Conservation (phyloP, 2,113 vertebrate genomes). For the Zapus hudsonius region DNA sequence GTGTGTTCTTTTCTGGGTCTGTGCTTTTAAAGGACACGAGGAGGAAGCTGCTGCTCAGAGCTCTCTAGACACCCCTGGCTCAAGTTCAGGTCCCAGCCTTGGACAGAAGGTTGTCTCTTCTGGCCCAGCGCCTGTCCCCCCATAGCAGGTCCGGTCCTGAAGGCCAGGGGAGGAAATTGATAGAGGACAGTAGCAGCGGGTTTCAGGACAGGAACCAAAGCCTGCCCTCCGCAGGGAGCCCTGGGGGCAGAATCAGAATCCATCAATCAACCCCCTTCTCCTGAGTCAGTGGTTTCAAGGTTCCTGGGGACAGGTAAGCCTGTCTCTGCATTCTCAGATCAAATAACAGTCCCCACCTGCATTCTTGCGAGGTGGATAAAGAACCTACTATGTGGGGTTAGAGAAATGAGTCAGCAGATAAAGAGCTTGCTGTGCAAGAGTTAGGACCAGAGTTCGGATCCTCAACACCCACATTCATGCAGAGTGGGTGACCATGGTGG, state of each 20-base stretch:
- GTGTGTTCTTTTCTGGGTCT: not conserved
- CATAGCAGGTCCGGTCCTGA: not conserved
- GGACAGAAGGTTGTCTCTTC: constrained; percentile 52
- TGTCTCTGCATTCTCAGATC: not conserved
- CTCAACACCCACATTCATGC: too few species aligned
- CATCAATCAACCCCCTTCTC: too few species aligned
- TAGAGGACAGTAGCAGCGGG: not conserved
- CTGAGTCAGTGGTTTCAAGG: too few species aligned
- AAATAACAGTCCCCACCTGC: not conserved
- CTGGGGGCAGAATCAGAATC: not conserved
- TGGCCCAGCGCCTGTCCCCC: not conserved
- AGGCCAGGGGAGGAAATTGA: not conserved
- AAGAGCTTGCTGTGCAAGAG: too few species aligned
- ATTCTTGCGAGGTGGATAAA: not conserved
- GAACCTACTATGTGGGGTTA: too few species aligned
- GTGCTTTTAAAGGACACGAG: not conserved
- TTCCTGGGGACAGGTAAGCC: not conserved
- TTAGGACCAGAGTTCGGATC: too few species aligned
- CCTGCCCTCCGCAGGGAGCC: not conserved
- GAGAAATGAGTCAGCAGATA: too few species aligned
- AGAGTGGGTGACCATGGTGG: too few species aligned
- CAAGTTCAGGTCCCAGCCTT: constrained; percentile 47
- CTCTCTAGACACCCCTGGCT: constrained; percentile 62
- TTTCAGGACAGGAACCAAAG: not conserved
- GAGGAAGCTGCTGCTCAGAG: constrained; percentile 32